Base-by-base conservation (phyloP, 2,888 invertebrate genomes). In the Patella ulyssiponensis region DNA sequence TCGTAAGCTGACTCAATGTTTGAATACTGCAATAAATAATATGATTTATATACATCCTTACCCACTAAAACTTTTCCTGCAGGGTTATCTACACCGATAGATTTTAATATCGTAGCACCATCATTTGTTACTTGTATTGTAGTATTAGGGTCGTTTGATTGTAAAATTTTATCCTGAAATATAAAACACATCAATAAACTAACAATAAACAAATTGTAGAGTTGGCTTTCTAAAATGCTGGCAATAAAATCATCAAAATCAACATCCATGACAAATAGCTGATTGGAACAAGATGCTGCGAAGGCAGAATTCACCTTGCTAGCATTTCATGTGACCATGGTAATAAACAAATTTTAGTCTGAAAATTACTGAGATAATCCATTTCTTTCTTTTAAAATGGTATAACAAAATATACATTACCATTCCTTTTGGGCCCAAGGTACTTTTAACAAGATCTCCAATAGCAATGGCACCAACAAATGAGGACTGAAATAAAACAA, bases 371-470 rank as follows among this genome's bases (percentile, higher is more conserved):
- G 33, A 33, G 33, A 33, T 33, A 33, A 4, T 33, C 5, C 33
- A 33, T 33, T 33, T 33, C 33, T 33, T 33, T 33, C 33, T 7
- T 33, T 17, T 44, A 14, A 5, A 71, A 4, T 0, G 33, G 27
- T 27, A 33, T 33, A 33, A 33, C 44, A 44, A 44, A 44, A 44
- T 44, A 52, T 54, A 9, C 83, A 90, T 85, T 86, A 93, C 93
- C 99, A 99, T 99, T 89, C 99, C 99, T 93, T 99, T 99, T 0
- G 99, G 99, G 5, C 99, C 99, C 52, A 99, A 93, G 7, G 99
- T 99, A 86, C 97, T 98, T 92, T 98, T 99, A 0, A 99, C 96
- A 85, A 99, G 93, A 92, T 99, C 99, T 53, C 99, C 99, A 89
- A 99, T 97, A 17, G 99, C 98, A 88, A 99, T 99, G 27, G 99